phyloP scores from a whole-genome alignment of 2,888 invertebrate genomes.

The Meiosimyza decipiens region DNA sequence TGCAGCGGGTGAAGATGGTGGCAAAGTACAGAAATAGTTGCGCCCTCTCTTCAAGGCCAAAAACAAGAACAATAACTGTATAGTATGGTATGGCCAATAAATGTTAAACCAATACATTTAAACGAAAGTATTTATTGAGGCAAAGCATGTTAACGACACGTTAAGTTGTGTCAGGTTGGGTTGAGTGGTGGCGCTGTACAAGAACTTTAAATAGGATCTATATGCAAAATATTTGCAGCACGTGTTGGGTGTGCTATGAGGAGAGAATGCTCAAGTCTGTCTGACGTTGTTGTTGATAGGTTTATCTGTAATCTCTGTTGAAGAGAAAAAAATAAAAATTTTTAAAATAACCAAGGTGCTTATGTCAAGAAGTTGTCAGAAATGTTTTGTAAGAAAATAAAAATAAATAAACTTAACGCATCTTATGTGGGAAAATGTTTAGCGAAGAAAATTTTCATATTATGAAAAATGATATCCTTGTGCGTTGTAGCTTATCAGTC shows the following conservation, averaged over 20 bases:
- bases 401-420: background rate
- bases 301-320: constrained; percentile 46
- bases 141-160: constrained; percentile 1
- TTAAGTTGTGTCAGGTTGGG: background rate
- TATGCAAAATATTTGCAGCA: background rate
- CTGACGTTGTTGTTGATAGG: constrained; percentile 38
- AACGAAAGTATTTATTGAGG: constrained; percentile 24
- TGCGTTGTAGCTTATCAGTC: background rate
- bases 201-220: too few relatives aligned
- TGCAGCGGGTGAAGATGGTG: too few relatives aligned
- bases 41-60: background rate
- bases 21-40: background rate
- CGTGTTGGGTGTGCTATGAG: constrained; percentile 3
- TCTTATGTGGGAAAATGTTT: background rate
- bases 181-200: too few relatives aligned
- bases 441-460: background rate
- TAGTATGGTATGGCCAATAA: constrained; percentile 17
- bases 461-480: background rate
- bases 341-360: background rate
- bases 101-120: constrained; percentile 19
- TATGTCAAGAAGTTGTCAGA: constrained; percentile 24
- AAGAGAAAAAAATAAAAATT: background rate
- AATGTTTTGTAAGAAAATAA: background rate
- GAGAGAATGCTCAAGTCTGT: constrained; percentile 10
- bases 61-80: background rate